phyloP scores from a whole-genome alignment of 2,113 vertebrate genomes.

The Ellobius talpinus region DNA sequence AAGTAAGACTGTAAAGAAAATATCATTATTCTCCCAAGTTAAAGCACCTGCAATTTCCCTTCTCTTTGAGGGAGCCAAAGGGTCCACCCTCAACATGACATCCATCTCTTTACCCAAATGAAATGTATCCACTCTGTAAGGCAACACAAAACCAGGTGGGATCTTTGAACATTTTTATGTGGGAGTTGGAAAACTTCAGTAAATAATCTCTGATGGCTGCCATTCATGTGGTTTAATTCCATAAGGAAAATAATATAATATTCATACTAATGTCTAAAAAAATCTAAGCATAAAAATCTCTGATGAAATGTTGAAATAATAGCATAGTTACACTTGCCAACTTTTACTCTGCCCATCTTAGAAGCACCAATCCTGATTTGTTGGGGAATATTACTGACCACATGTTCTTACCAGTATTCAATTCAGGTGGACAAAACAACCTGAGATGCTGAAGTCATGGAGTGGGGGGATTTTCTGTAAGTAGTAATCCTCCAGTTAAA shows the following conservation, averaged over 20 bases:
- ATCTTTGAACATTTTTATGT: not conserved
- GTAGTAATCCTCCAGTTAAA: not conserved
- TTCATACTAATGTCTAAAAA: conserved; percentile 40
- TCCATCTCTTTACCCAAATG: not conserved
- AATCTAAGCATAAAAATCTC: conserved; percentile 26
- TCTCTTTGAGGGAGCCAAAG: not conserved
- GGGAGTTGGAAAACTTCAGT: not conserved
- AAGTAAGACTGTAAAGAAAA: not conserved
- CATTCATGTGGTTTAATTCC: conserved; percentile 5
- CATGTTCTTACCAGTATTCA: conserved; percentile 22
- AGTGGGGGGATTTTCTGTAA: not conserved
- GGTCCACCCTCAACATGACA: not conserved
- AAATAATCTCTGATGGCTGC: not conserved
- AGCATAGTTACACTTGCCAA: not conserved
- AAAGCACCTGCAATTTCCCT: not conserved
- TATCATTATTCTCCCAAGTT: not conserved
- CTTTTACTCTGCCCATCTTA: not conserved
- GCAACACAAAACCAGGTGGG: not conserved
- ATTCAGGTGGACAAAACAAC: not conserved
- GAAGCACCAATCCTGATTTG: not conserved
- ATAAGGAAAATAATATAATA: conserved; percentile 59
- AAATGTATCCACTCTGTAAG: not conserved
- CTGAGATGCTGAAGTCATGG: not conserved
- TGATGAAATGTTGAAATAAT: conserved; percentile 49
- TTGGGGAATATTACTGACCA: not conserved